Evolutionary conservation across 2,888 invertebrate genomes (phyloP).

Genomic region (Halictus ligatus): DNA sequence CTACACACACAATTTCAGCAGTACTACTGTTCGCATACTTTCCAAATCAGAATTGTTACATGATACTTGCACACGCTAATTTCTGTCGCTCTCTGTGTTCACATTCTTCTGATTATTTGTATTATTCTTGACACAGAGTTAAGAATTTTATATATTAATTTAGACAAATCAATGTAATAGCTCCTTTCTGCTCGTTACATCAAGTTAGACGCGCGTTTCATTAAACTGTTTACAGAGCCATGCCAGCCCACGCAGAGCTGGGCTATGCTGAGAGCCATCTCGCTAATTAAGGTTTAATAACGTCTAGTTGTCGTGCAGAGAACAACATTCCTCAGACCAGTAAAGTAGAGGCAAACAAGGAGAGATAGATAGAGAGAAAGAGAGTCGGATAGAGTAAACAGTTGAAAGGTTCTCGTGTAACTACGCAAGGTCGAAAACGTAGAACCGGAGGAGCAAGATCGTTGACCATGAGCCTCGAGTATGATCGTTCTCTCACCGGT

Average conservation of each 20-base stretch:
- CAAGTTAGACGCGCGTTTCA: no score
- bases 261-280: not conserved
- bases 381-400: constrained; percentile 21
- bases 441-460: constrained; percentile 14
- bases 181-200: not conserved
- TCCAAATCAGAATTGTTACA: no score
- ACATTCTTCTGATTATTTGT: no score
- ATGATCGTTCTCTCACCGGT: constrained; percentile 86
- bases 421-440: constrained; percentile 14
- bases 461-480: not conserved
- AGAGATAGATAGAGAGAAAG: constrained; percentile 10
- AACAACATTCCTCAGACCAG: constrained; percentile 78
- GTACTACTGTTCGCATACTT: no score
- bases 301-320: constrained; percentile 74
- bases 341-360: constrained; percentile 64
- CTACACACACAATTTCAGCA: no score
- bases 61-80: no score
- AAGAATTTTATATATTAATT: no score
- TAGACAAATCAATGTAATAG: not conserved
- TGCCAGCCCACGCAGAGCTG: no score
- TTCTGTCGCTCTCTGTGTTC: no score
- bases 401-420: constrained; percentile 14
- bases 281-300: not conserved
- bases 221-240: not conserved
- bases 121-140: no score